Evolutionary conservation across 2,797 vertebrate species (phyloP), one percentile per base, ranked within the genome.

Genomic region (Microchirus variegatus): DNA sequence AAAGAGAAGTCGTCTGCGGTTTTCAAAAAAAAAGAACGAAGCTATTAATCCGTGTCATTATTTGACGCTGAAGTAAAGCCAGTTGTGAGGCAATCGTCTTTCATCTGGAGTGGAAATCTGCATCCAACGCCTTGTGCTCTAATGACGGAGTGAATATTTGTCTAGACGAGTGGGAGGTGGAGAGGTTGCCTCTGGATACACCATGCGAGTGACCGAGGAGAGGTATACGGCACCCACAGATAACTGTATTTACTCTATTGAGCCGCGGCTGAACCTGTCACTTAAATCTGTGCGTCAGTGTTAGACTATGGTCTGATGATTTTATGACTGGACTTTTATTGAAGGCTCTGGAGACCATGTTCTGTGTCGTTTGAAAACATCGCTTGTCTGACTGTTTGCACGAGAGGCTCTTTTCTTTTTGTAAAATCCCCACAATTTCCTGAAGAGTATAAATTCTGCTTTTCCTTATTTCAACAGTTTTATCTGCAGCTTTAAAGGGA

Each of bases 101-200:
- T 68, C 7, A 62, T 54, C 31, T 19, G 51, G 15, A n/a, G n/a
- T n/a, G 43, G 52, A 70, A 53, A 50, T 54, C 11, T 62, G 36
- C 36, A 18, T 41, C 42, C 35, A 1, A 41, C 2, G 26, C n/a
- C 16, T 4, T 31, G 8, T 1, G 18, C 62, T 65, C 58, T 73
- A 75, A 71, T 63, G 61, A 82, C 48, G 58, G 52, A 62, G 38
- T 12, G 64, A 41, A 50, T 42, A 19, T 49, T 69, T 14, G 77
- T 87, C 70, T 77, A 69, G 81, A 82, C 69, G 5, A 59, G 85
- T 76, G 58, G 80, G 78, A 75, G 60, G 45, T 14, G 40, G 15
- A 51, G 19, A 55, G 56, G 38, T 65, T n/a, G 46, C 46, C 16
- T 41, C 8, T 17, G 14, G 43, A 50, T 54, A 51, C 51, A 18